These are phyloP conservation scores for Pocota personata DNA, from an alignment of 2,888 invertebrate species.

Conservation along the genomic window DNA sequence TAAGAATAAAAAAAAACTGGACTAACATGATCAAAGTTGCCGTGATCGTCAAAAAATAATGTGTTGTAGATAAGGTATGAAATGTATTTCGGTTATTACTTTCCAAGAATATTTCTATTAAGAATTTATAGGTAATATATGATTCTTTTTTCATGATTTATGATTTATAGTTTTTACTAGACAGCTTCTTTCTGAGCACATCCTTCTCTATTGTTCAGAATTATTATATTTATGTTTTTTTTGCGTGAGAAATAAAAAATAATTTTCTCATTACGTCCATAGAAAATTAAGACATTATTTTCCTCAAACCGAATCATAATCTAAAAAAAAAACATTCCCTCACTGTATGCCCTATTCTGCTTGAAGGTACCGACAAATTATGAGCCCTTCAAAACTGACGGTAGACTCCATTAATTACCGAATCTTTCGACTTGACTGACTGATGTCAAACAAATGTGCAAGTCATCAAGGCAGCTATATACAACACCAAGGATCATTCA, in stretches of 20 bases:
- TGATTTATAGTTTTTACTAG: constrained; percentile 12
- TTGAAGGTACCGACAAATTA: constrained; percentile 43
- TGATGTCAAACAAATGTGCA: constrained; percentile 71
- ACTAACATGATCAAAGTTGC: too few species aligned
- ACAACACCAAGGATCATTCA: constrained; percentile 52
- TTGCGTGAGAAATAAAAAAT: constrained; percentile 23
- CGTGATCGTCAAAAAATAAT: too few species aligned
- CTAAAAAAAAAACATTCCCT: background rate
- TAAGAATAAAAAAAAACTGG: too few species aligned
- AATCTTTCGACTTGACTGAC: constrained; percentile 64
- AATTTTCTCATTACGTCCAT: background rate
- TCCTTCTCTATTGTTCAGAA: background rate
- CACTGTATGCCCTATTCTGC: background rate
- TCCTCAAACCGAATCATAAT: background rate
- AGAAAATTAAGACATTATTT: constrained; percentile 46
- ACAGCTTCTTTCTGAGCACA: background rate
- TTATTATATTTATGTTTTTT: background rate
- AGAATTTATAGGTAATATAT: too few species aligned
- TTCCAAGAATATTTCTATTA: too few species aligned
- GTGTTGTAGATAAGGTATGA: too few species aligned
- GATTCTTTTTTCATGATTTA: background rate
- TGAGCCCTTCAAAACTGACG: constrained; percentile 29
- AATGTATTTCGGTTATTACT: too few species aligned
- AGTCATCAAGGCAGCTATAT: constrained; percentile 56
- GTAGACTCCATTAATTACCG: constrained; percentile 45